Conservation (phyloP, 2,797 vertebrate species). For the Tinamus major region DNA sequence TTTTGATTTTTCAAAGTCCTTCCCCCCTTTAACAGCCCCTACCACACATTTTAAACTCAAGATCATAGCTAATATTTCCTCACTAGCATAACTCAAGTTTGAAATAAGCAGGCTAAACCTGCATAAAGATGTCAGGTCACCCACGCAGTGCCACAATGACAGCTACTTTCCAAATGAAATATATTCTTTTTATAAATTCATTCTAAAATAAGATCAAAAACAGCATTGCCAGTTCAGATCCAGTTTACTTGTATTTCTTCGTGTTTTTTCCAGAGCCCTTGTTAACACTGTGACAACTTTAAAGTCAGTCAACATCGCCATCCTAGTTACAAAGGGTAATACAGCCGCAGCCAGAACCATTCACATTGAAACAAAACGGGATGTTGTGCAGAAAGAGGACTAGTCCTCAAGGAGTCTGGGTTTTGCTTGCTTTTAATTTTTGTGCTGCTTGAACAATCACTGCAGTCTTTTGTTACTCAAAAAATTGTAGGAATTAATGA, state of each 20-base stretch:
- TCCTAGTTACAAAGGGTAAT: background rate
- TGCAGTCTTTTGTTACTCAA: constrained; percentile 55
- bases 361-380: constrained; percentile 13
- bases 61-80: background rate
- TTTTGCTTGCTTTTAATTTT: constrained; percentile 45
- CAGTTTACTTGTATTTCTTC: constrained; percentile 8
- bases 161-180: background rate
- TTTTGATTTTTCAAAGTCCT: background rate
- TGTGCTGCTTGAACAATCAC: constrained; percentile 57
- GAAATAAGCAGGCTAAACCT: background rate
- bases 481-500: constrained; percentile 68
- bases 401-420: constrained; percentile 44
- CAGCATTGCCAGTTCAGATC: constrained; percentile 17
- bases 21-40: background rate
- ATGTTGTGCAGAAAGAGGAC: constrained; percentile 1
- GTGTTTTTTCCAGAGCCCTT: background rate
- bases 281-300: background rate
- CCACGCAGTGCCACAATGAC: background rate
- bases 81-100: background rate
- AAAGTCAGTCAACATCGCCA: background rate
- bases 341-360: background rate
- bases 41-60: background rate
- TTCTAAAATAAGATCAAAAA: constrained; percentile 21
- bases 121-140: background rate
- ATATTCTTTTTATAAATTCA: background rate